A percentile compares a stretch with the other conserved stretches of the same genome.
phyloP scores from a whole-genome alignment of 2,888 invertebrate species.

The Cepaea hortensis region DNA sequence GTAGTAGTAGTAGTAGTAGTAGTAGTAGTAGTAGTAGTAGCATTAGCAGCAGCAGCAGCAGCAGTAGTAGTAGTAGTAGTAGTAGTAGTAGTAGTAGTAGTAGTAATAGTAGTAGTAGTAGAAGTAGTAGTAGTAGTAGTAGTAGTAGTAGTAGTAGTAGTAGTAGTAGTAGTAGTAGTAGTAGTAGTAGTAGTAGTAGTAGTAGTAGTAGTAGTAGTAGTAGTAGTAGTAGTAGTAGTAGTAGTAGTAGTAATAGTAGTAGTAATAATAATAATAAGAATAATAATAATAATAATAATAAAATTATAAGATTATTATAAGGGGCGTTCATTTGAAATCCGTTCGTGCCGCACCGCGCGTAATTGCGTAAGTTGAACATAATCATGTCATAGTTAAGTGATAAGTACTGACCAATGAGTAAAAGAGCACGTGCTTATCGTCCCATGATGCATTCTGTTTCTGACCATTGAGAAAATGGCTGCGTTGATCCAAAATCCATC shows the following conservation, averaged over 20 bases:
- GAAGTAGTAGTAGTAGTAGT: conserved; percentile 1
- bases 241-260: conserved; percentile 26
- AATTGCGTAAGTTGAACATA: too few species aligned
- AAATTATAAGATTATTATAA: too few species aligned
- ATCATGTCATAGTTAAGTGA: too few species aligned
- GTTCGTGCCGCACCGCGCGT: too few species aligned
- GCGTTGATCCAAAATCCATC: too few species aligned
- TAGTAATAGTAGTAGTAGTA: not conserved
- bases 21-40: not conserved
- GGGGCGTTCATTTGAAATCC: too few species aligned
- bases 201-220: conserved; percentile 30
- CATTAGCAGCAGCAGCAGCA: too few species aligned
- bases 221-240: conserved; percentile 32
- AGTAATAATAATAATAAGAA: not conserved
- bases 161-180: conserved; percentile 21
- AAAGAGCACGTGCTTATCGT: too few species aligned
- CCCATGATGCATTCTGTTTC: too few species aligned
- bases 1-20: conserved; percentile 21
- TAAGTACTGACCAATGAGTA: too few species aligned
- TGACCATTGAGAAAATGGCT: too few species aligned
- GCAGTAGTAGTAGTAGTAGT: conserved; percentile 1
- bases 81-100: too few species aligned
- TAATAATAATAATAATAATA: conserved; percentile 22
- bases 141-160: conserved; percentile 12
- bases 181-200: conserved; percentile 25